Conservation (phyloP, 2,888 invertebrate genomes). For the Polietes domitor region DNA sequence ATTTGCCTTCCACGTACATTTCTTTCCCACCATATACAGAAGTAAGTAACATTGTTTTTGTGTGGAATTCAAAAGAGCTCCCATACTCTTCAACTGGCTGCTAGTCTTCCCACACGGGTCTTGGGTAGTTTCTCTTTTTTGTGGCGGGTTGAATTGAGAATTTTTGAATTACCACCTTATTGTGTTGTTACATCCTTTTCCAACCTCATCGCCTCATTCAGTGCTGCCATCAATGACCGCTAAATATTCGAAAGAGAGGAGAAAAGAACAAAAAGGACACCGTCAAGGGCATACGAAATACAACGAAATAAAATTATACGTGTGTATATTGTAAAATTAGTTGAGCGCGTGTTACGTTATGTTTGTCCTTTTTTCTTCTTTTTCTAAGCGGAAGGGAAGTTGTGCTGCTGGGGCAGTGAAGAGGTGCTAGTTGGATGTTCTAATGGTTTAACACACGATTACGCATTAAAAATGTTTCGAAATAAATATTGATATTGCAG, state of each 20-base stretch:
- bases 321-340: conserved; percentile 33
- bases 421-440: conserved; percentile 2
- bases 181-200: neutral
- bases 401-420: too few relatives aligned
- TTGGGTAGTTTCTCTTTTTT: neutral
- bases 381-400: neutral
- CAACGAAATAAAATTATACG: conserved; percentile 11
- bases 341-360: conserved; percentile 46
- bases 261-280: conserved; percentile 60
- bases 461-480: neutral
- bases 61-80: neutral
- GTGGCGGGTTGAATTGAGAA: neutral
- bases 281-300: conserved; percentile 60
- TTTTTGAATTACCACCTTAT: neutral
- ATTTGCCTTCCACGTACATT: neutral
- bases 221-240: conserved; percentile 47
- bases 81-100: too few relatives aligned
- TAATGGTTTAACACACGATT: conserved; percentile 10
- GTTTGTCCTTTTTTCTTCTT: conserved; percentile 15
- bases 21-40: neutral
- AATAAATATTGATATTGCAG: too few relatives aligned
- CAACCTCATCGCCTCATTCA: neutral
- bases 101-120: too few relatives aligned
- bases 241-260: conserved; percentile 26
- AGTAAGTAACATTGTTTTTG: neutral